A percentile compares a stretch with the other conserved stretches of the same genome.
These are phyloP conservation scores for Oreochromis mossambicus DNA, from an alignment of 2,797 vertebrate genomes.

Conservation along the genomic window DNA sequence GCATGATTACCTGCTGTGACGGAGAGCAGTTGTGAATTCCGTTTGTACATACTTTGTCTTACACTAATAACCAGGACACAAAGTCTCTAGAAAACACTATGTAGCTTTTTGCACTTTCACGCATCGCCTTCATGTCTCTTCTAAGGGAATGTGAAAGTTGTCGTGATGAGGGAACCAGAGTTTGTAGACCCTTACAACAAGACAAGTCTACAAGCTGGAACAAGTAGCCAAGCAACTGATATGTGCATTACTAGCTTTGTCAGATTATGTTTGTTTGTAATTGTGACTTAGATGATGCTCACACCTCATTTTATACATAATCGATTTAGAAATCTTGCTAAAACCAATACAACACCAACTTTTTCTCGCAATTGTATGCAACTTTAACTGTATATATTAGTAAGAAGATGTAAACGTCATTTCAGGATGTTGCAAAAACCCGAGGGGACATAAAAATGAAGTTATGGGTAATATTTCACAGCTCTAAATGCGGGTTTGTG, in stretches of 20 bases:
- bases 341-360: neutral
- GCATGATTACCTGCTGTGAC: neutral
- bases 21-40: neutral
- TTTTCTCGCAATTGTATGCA: neutral
- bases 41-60: neutral
- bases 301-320: neutral
- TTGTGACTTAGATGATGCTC: neutral
- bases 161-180: neutral
- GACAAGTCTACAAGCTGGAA: neutral
- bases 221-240: neutral
- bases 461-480: slow-evolving; percentile 3
- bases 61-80: neutral
- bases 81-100: neutral
- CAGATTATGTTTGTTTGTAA: neutral
- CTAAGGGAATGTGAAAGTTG: neutral
- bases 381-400: neutral
- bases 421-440: neutral
- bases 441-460: neutral
- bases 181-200: neutral
- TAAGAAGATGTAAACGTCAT: neutral
- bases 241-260: neutral
- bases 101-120: neutral
- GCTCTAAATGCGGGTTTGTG: slow-evolving; percentile 9
- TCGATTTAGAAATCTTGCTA: neutral
- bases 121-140: neutral